phyloP scores from a whole-genome alignment of 2,888 invertebrate species.

The Tenodera sinensis region DNA sequence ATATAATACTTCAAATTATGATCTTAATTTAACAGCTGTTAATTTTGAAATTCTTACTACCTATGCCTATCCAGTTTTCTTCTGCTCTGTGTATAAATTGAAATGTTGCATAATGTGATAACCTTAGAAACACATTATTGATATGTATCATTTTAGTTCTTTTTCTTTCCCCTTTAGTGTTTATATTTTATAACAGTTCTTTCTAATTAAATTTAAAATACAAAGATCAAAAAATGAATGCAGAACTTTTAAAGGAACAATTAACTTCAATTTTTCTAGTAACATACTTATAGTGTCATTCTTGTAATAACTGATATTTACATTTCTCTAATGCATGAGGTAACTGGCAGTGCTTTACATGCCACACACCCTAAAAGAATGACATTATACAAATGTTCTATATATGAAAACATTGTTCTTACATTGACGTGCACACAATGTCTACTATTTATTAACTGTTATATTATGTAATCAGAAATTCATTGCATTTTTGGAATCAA shows the following conservation, averaged over 20 bases:
- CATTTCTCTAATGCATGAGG: background rate
- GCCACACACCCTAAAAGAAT: background rate
- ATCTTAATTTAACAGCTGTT: background rate
- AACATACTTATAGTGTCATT: background rate
- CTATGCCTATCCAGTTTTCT: background rate
- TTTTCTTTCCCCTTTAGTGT: no score
- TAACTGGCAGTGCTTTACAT: background rate
- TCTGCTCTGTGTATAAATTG: background rate
- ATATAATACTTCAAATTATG: background rate
- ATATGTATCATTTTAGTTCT: no score
- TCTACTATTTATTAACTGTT: no score
- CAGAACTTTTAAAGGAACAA: background rate
- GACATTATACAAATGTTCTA: background rate
- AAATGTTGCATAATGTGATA: background rate
- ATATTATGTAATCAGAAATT: no score
- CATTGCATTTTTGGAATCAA: no score
- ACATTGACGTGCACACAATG: background rate
- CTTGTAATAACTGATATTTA: background rate
- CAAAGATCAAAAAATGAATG: background rate
- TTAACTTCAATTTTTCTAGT: background rate
- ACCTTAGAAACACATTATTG: background rate
- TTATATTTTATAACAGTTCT: background rate
- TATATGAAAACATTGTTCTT: background rate
- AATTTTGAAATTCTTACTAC: background rate
- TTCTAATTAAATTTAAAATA: background rate